Evolutionary conservation across 2,888 invertebrate genomes (phyloP).

Genomic region (Gastracanthus pulcherrimus): DNA sequence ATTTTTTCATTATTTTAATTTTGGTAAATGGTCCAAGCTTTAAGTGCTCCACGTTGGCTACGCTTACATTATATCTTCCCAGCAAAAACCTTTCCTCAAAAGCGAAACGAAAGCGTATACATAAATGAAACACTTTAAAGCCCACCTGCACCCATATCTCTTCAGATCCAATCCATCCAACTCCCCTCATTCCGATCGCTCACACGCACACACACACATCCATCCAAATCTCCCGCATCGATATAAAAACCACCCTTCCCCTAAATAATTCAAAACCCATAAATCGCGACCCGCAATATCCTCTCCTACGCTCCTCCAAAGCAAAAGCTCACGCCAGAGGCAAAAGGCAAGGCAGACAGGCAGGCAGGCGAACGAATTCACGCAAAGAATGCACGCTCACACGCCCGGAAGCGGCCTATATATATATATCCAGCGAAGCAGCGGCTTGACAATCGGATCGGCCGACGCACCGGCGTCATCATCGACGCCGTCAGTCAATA

Average conservation of each 20-base stretch:
- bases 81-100: too few relatives aligned
- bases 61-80: too few relatives aligned
- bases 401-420: neutral
- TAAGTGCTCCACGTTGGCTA: too few relatives aligned
- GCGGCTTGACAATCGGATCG: neutral
- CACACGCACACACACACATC: neutral
- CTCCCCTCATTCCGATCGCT: too few relatives aligned
- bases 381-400: neutral
- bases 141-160: too few relatives aligned
- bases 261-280: constrained; percentile 45
- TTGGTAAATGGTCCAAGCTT: too few relatives aligned
- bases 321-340: neutral
- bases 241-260: neutral
- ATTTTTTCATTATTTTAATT: too few relatives aligned
- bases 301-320: neutral
- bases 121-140: too few relatives aligned
- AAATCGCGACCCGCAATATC: constrained; percentile 27
- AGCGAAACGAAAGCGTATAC: too few relatives aligned
- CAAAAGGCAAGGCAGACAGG: neutral
- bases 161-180: too few relatives aligned
- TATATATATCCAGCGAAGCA: neutral
- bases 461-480: neutral
- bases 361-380: neutral
- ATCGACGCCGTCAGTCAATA: neutral
- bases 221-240: neutral